Conservation (phyloP, 2,113 vertebrate genomes). For the Ochotona curzoniae region DNA sequence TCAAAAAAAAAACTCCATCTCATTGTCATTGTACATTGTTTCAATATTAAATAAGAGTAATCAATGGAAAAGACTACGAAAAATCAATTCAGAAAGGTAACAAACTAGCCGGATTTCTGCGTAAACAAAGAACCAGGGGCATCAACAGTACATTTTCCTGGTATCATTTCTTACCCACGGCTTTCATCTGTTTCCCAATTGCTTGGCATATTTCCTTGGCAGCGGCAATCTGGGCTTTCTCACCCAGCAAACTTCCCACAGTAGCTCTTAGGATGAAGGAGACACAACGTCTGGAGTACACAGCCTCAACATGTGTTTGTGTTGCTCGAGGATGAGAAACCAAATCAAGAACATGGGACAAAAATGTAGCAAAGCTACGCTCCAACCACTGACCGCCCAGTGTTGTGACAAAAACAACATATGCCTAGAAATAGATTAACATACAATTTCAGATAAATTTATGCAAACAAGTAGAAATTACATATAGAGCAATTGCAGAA, state of each 20-base stretch:
- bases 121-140: background rate
- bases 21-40: background rate
- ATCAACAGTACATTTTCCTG: background rate
- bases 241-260: conserved; percentile 95
- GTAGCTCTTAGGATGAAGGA: conserved; percentile 98
- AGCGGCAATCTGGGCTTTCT: conserved; percentile 99
- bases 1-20: conserved; percentile 43
- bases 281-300: conserved; percentile 98
- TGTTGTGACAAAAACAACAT: conserved; percentile 97
- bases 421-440: conserved; percentile 90
- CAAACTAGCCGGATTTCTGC: background rate
- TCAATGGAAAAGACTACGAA: conserved; percentile 47
- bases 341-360: conserved; percentile 96
- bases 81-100: background rate
- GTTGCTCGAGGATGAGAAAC: conserved; percentile 98
- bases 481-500: conserved; percentile 22
- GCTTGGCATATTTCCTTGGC: conserved; percentile 99
- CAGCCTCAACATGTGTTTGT: conserved; percentile 97
- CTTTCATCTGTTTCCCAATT: conserved; percentile 99
- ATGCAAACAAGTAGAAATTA: background rate
- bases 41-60: conserved; percentile 26
- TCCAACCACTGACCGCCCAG: conserved; percentile 98
- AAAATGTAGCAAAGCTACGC: conserved; percentile 96
- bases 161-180: conserved; percentile 93
- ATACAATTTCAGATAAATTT: conserved; percentile 1